Percentiles rank a stretch among this genome's conserved stretches.
Conservation (phyloP, 2,113 vertebrate species). For the Bombycilla garrulus region DNA sequence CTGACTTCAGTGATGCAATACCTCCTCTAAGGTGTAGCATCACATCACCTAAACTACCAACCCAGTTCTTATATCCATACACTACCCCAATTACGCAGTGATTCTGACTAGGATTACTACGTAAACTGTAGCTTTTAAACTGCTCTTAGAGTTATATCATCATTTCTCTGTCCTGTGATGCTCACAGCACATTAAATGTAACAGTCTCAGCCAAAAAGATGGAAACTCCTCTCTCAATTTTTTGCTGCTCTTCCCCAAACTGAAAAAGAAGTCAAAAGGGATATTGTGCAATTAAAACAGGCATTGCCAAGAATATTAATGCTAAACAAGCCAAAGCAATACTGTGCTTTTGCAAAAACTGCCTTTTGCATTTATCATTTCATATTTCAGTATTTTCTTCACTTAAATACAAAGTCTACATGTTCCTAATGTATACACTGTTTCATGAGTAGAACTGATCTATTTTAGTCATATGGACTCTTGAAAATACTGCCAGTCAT, state of each 20-base stretch:
- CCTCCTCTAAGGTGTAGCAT: not conserved
- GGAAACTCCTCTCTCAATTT: not conserved
- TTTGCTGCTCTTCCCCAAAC: not conserved
- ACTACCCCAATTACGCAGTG: not conserved
- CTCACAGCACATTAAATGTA: not conserved
- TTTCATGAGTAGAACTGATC: not conserved
- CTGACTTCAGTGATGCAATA: not conserved
- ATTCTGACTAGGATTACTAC: not conserved
- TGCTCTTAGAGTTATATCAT: not conserved
- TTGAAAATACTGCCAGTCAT: not conserved
- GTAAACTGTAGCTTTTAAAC: not conserved
- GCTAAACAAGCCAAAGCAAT: not conserved
- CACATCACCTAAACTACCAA: not conserved
- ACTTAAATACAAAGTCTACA: not conserved
- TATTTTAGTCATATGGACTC: not conserved
- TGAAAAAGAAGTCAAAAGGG: not conserved
- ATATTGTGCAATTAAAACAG: not conserved
- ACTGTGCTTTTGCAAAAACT: not conserved
- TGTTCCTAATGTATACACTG: not conserved
- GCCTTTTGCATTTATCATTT: not conserved
- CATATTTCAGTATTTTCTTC: not conserved
- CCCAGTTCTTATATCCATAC: not conserved
- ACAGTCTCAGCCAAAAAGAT: not conserved
- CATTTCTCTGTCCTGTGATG: not conserved
- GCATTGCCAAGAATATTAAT: not conserved